Evolutionary conservation across 2,113 vertebrate genomes (phyloP), one percentile per base, ranked within the genome.

Genomic region (Perccottus glenii): DNA sequence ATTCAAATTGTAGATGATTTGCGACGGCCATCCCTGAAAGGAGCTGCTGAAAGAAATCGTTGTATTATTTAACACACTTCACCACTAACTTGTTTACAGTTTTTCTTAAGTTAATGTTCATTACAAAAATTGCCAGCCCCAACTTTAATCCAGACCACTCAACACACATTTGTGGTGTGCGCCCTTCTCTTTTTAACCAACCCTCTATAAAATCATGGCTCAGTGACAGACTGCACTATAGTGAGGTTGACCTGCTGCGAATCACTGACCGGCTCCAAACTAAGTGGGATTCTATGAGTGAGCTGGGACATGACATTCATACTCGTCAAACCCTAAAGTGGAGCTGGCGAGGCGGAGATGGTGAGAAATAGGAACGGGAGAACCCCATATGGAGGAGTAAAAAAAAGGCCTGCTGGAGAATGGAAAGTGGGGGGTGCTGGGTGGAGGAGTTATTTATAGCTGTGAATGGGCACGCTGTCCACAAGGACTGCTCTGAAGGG

Each of bases 401-500:
- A 78, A 85, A 80, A 86, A 82, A 73, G 80, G 70, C 62, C 70
- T 64, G 80, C 79, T 75, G 11, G 67, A 68, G 69, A 73, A 84
- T 70, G 77, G 77, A 11, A 2, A 57, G 68, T 53, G 61, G 65
- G 63, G 61, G 47, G 52, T 14, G 43, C 79, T 19, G 12, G 48
- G 44, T 56, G 47, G 44, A 70, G 66, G 81, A 80, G 90, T 88
- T 93, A 92, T 93, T 93, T 92, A 91, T 93, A 92, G 91, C 89
- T 77, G 73, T 89, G 83, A 88, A 90, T 86, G 91, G 84, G 87
- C 83, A 78, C 84, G 89, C 77, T 84, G 89, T 91, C 86, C 83
- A 88, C 88, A 89, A 90, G 87, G 89, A 92, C 87, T 88, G 73
- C 73, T 86, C 78, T 90, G 89, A 93, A 93, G 90, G 90, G 88